These are phyloP conservation scores for Deroptyus accipitrinus DNA, from an alignment of 2,113 vertebrate genomes.

Conservation along the genomic window DNA sequence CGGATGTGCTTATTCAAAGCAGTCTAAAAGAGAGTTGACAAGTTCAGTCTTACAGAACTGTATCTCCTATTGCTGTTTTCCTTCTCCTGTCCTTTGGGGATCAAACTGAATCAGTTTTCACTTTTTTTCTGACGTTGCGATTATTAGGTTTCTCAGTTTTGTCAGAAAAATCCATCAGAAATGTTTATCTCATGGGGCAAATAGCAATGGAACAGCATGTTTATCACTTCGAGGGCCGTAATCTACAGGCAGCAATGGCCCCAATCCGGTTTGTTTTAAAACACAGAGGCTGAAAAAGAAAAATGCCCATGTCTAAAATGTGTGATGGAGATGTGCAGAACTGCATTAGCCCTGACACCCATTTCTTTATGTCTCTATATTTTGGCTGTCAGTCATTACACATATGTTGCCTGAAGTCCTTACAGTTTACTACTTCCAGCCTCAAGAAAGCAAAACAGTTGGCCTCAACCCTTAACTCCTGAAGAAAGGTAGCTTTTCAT, in stretches of 20 bases:
- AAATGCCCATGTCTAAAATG: slow-evolving; percentile 45
- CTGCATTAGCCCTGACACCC: slow-evolving; percentile 49
- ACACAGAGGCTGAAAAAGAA: slow-evolving; percentile 57
- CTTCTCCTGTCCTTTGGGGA: slow-evolving; percentile 68
- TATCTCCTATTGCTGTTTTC: slow-evolving; percentile 70
- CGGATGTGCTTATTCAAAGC: slow-evolving; percentile 74
- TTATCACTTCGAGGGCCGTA: slow-evolving; percentile 75
- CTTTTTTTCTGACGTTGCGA: slow-evolving; percentile 71
- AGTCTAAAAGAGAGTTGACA: slow-evolving; percentile 72
- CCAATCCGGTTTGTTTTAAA: slow-evolving; percentile 67
- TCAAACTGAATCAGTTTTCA: slow-evolving; percentile 79
- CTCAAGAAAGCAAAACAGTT: not conserved
- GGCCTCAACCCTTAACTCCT: not conserved
- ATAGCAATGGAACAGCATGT: slow-evolving; percentile 77
- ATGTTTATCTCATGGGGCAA: slow-evolving; percentile 80
- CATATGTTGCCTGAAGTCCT: slow-evolving; percentile 48
- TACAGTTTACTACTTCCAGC: slow-evolving; percentile 30
- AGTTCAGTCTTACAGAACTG: slow-evolving; percentile 65
- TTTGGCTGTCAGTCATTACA: slow-evolving; percentile 59
- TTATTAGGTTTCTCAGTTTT: slow-evolving; percentile 80
- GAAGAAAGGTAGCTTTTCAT: not conserved
- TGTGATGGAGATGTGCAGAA: slow-evolving; percentile 55
- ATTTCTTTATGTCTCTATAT: slow-evolving; percentile 64
- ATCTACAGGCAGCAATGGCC: slow-evolving; percentile 68
- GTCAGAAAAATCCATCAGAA: slow-evolving; percentile 78